A percentile compares a stretch with the other conserved stretches of the same genome.
Evolutionary conservation across 2,113 vertebrate genomes (phyloP).

Genomic region (Gymnocephalus cernua): DNA sequence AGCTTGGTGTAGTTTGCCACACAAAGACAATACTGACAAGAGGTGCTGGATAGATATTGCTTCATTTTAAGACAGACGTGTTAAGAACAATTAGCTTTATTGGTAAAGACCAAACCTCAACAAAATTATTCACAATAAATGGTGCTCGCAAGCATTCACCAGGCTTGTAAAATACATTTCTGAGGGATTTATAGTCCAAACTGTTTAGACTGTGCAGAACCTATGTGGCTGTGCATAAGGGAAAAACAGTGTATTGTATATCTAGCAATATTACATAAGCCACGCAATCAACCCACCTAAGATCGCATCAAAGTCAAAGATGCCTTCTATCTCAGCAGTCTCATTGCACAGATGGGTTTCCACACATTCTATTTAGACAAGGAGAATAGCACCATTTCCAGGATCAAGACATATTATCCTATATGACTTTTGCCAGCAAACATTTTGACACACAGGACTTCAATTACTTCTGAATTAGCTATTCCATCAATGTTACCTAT

Average conservation of each 20-base stretch:
- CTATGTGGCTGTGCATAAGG: background rate
- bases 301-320: constrained; percentile 39
- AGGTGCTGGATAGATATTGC: background rate
- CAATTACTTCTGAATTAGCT: background rate
- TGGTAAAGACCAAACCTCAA: background rate
- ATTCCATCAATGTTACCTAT: background rate
- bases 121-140: background rate
- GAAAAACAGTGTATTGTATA: background rate
- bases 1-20: background rate
- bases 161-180: constrained; percentile 2
- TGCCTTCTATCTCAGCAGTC: background rate
- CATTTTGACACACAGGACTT: background rate
- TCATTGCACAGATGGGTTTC: background rate
- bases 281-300: constrained; percentile 18
- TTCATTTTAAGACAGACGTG: background rate
- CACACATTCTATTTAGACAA: background rate
- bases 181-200: background rate
- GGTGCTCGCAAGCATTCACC: background rate
- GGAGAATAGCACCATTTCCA: background rate
- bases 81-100: background rate
- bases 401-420: background rate
- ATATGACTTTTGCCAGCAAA: background rate
- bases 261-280: constrained; percentile 27
- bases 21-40: background rate
- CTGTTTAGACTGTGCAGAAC: background rate